These are phyloP conservation scores for Alligator mississippiensis DNA, from an alignment of 2,113 vertebrate species.

Conservation along the genomic window DNA sequence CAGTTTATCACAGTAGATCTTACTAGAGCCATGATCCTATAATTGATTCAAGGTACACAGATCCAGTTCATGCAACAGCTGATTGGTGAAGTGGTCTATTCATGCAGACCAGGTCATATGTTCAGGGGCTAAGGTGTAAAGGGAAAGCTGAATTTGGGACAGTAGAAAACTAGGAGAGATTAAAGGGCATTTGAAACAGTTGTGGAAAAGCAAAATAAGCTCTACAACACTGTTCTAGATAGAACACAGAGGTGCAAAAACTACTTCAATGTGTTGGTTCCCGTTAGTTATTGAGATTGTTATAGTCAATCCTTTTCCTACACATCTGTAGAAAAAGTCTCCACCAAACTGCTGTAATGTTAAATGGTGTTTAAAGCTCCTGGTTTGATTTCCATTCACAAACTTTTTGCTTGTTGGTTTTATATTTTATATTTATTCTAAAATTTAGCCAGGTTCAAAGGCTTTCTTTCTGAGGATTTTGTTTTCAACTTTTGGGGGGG, in stretches of 20 bases:
- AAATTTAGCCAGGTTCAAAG: background rate
- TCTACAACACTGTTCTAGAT: background rate
- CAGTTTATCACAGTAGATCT: background rate
- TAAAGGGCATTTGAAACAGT: background rate
- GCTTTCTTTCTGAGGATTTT: background rate
- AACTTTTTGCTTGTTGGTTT: too few relatives aligned
- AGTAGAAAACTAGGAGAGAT: background rate
- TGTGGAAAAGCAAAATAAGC: background rate
- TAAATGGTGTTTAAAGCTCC: background rate
- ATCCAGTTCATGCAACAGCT: background rate
- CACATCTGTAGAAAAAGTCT: background rate
- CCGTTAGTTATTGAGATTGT: background rate
- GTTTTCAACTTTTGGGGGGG: background rate
- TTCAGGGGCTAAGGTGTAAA: background rate
- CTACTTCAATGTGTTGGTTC: background rate
- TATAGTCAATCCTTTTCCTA: accelerated
- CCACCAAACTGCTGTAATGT: background rate
- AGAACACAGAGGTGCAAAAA: background rate
- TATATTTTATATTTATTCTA: too few relatives aligned
- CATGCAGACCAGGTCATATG: background rate
- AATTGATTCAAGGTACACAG: background rate
- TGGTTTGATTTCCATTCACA: background rate
- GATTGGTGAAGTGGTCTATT: background rate
- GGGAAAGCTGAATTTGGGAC: background rate
- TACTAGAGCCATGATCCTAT: background rate